Conservation (phyloP, 2,797 vertebrate genomes). For the Odontamblyopus lacepedii region DNA sequence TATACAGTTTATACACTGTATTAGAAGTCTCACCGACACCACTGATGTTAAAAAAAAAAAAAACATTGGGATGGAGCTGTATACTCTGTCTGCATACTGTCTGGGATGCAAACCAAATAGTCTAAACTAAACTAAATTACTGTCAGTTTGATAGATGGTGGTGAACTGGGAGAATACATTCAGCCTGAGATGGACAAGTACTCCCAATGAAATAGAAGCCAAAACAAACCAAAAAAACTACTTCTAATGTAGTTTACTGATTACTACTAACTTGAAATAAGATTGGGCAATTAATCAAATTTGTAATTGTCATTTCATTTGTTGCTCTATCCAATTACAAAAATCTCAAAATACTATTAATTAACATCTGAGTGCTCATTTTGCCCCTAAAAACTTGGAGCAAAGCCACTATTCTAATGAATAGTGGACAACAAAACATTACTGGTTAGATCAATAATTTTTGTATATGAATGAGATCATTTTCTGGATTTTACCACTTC, state of each 20-base stretch:
- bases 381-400: not conserved
- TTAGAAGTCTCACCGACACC: not conserved
- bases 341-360: too few species aligned
- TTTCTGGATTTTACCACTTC: too few species aligned
- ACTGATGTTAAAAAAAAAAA: too few species aligned
- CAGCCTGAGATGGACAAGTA: constrained; percentile 11
- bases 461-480: too few species aligned
- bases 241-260: too few species aligned
- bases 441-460: too few species aligned
- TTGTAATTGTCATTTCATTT: not conserved
- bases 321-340: not conserved
- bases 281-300: not conserved
- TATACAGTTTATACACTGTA: not conserved
- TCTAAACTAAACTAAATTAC: constrained; percentile 5
- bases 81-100: not conserved
- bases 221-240: not conserved
- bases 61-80: not conserved
- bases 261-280: too few species aligned
- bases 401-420: not conserved
- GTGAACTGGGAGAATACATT: constrained; percentile 3
- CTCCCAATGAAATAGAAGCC: not conserved
- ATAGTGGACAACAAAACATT: too few species aligned
- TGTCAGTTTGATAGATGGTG: not conserved
- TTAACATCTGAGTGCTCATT: not conserved
- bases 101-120: not conserved